Evolutionary conservation across 2,888 invertebrate species (phyloP).

Genomic region (Arrhopalites spinosus): DNA sequence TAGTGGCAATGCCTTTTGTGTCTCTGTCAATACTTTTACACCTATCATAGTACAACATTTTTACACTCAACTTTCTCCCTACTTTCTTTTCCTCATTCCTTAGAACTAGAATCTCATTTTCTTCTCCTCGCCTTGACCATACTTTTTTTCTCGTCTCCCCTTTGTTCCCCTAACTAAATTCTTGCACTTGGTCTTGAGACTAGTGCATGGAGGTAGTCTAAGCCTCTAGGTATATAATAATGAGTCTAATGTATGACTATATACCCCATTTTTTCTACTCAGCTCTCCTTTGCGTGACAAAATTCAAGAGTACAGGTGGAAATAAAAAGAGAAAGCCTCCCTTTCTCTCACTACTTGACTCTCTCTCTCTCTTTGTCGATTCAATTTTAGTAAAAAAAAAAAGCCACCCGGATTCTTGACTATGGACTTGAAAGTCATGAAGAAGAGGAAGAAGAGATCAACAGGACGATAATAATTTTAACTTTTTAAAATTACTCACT

Average conservation of each 20-base stretch:
- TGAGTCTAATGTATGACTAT: background rate
- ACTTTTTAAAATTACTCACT: constrained; percentile 24
- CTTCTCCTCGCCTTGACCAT: constrained; percentile 1
- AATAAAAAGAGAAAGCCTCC: constrained; percentile 23
- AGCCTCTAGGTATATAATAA: no score
- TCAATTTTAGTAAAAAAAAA: constrained; percentile 26
- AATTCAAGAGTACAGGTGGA: constrained; percentile 31
- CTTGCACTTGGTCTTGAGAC: background rate
- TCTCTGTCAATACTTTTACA: no score
- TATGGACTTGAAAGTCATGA: no score
- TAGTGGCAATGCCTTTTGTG: no score
- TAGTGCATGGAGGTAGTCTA: background rate
- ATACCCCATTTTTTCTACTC: background rate
- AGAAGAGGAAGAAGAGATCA: constrained; percentile 28
- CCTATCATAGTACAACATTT: no score
- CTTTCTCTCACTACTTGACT: no score
- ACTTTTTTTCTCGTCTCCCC: background rate
- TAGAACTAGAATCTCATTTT: background rate
- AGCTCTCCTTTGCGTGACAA: constrained; percentile 27
- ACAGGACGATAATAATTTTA: constrained; percentile 36
- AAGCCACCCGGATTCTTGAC: constrained; percentile 22
- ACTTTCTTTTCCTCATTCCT: background rate
- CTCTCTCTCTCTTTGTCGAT: constrained; percentile 7
- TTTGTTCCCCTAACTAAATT: background rate
- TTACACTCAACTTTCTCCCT: background rate